phyloP scores from a whole-genome alignment of 2,113 vertebrate genomes.

The Dipodomys ordii region DNA sequence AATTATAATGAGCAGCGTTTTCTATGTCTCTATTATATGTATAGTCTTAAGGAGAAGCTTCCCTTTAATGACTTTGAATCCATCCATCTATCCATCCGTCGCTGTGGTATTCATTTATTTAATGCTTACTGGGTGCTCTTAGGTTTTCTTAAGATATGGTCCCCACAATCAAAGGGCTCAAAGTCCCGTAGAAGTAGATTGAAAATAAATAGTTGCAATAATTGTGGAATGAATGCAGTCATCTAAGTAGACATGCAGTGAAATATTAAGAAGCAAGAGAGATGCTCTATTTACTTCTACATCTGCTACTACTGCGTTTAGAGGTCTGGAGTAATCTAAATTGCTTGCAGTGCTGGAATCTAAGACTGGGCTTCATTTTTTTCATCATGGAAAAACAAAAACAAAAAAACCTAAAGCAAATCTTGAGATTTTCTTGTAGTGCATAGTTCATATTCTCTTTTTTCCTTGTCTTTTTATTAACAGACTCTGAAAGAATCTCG shows the following conservation, averaged over 20 bases:
- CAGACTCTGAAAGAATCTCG: background rate
- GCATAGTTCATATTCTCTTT: background rate
- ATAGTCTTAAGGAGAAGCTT: background rate
- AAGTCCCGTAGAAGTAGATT: background rate
- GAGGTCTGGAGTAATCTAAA: background rate
- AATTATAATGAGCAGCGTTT: slow-evolving; percentile 36
- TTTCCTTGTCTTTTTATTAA: background rate
- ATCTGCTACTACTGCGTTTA: background rate
- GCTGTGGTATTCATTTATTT: background rate
- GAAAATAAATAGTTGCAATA: background rate
- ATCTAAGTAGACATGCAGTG: background rate
- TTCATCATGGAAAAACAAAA: background rate
- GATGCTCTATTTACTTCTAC: background rate
- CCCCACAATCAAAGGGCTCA: background rate
- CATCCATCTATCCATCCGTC: background rate
- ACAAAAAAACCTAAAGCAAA: background rate
- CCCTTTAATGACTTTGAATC: slow-evolving; percentile 4
- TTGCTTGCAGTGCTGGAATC: too few relatives aligned
- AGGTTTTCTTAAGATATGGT: too few relatives aligned
- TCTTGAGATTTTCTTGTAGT: background rate
- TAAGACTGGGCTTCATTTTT: background rate
- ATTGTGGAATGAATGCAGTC: background rate
- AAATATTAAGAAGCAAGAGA: too few relatives aligned
- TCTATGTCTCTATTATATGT: background rate
- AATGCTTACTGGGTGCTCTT: background rate